phyloP scores from a whole-genome alignment of 2,888 invertebrate genomes.

The Synergus japonicus region DNA sequence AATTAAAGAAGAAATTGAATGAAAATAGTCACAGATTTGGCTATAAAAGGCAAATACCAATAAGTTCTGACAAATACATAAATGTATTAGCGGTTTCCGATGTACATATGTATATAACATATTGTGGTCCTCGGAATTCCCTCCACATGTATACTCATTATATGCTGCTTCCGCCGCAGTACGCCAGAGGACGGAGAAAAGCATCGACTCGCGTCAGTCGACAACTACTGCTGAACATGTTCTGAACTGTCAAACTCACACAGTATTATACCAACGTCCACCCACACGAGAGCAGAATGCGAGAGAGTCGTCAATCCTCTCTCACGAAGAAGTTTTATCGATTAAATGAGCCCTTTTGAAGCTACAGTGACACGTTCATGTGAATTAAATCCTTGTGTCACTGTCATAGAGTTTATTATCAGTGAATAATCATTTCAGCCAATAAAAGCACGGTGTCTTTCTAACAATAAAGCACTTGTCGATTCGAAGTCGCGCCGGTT shows the following conservation, averaged over 20 bases:
- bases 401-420: not conserved
- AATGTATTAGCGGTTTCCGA: not conserved
- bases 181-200: constrained; percentile 28
- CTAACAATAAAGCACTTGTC: not conserved
- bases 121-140: not conserved
- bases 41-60: too few relatives aligned
- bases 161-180: not conserved
- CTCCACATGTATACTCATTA: constrained; percentile 2
- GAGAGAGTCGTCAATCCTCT: not conserved
- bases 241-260: constrained; percentile 6
- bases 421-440: not conserved
- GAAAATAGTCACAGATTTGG: too few relatives aligned
- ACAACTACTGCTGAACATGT: not conserved
- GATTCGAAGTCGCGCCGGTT: not conserved
- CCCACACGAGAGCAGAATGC: not conserved
- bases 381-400: constrained; percentile 1
- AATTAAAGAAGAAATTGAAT: too few relatives aligned
- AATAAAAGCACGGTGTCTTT: not conserved
- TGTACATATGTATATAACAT: not conserved
- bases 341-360: constrained; percentile 13
- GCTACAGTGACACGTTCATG: constrained; percentile 15
- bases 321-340: constrained; percentile 17
- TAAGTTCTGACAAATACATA: too few relatives aligned
- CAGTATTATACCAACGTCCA: not conserved
- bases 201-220: constrained; percentile 16